Percentiles rank a stretch among this genome's conserved stretches.
phyloP scores from a whole-genome alignment of 1,140 invertebrate genomes.

The Zophobas atratus region DNA sequence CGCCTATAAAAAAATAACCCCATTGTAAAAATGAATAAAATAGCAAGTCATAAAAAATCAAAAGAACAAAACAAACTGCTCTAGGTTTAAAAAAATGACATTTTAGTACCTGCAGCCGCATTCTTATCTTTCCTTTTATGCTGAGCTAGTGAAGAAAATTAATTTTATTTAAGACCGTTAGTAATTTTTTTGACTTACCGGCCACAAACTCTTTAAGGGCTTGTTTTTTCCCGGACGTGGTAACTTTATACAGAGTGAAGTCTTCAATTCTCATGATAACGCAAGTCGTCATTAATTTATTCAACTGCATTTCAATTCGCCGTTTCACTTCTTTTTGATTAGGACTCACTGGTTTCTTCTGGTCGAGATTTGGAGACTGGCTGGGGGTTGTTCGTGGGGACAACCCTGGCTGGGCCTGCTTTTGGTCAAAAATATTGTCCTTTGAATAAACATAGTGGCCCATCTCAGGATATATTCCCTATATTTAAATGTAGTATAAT shows the following conservation, averaged over 20 bases:
- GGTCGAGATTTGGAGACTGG: slow-evolving; percentile 14
- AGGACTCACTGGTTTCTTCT: slow-evolving; percentile 47
- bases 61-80: slow-evolving; percentile 3
- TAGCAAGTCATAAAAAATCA: slow-evolving; percentile 36
- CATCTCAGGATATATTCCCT: not conserved
- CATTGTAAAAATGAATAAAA: slow-evolving; percentile 13
- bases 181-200: slow-evolving; percentile 71
- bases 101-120: slow-evolving; percentile 55
- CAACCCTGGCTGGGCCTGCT: not conserved
- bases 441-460: not conserved
- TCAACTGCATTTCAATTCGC: slow-evolving; percentile 80
- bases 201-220: slow-evolving; percentile 85
- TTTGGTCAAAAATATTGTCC: not conserved
- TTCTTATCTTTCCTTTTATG: slow-evolving; percentile 71
- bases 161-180: slow-evolving; percentile 5
- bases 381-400: not conserved
- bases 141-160: slow-evolving; percentile 67
- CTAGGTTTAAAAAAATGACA: slow-evolving; percentile 42
- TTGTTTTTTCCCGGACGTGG: slow-evolving; percentile 80
- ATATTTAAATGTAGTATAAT: not conserved
- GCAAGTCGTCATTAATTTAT: slow-evolving; percentile 94
- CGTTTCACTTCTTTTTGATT: slow-evolving; percentile 72
- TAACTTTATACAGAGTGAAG: slow-evolving; percentile 88
- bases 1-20: slow-evolving; percentile 73
- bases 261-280: slow-evolving; percentile 92